Evolutionary conservation across 1,140 invertebrate species (phyloP).

Genomic region (Nasonia longicornis): DNA sequence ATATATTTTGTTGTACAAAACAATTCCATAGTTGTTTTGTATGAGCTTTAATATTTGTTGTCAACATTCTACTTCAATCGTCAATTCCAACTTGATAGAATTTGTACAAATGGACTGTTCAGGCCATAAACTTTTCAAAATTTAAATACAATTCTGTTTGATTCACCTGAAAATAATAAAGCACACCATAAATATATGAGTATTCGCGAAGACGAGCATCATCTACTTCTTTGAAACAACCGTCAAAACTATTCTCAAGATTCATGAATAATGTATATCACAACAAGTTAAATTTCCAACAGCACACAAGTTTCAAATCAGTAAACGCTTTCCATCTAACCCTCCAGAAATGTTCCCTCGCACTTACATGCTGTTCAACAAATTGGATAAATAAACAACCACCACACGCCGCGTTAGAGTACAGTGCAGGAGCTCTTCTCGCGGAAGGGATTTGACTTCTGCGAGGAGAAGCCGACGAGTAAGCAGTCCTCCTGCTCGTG

Average conservation of each 20-base stretch:
- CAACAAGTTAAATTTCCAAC: too few species aligned
- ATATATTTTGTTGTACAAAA: slow-evolving; percentile 44
- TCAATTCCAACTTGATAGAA: slow-evolving; percentile 19
- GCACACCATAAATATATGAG: background rate
- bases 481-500: slow-evolving; percentile 95
- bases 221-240: slow-evolving; percentile 16
- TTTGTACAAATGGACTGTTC: slow-evolving; percentile 10
- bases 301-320: background rate
- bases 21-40: slow-evolving; percentile 29
- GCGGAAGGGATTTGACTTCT: slow-evolving; percentile 97
- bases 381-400: slow-evolving; percentile 24
- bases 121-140: slow-evolving; percentile 36
- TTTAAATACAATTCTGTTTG: slow-evolving; percentile 37
- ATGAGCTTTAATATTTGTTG: slow-evolving; percentile 28
- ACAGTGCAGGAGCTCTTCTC: slow-evolving; percentile 94
- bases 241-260: background rate
- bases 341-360: background rate
- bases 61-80: background rate
- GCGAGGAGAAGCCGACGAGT: slow-evolving; percentile 94
- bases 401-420: slow-evolving; percentile 61
- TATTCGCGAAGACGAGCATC: background rate
- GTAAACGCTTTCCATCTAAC: background rate
- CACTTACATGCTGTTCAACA: slow-evolving; percentile 38
- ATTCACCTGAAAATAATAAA: slow-evolving; percentile 41
- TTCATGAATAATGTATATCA: too few species aligned